Evolutionary conservation across 2,797 vertebrate genomes (phyloP).

Genomic region (Platyrinchus mystaceus): DNA sequence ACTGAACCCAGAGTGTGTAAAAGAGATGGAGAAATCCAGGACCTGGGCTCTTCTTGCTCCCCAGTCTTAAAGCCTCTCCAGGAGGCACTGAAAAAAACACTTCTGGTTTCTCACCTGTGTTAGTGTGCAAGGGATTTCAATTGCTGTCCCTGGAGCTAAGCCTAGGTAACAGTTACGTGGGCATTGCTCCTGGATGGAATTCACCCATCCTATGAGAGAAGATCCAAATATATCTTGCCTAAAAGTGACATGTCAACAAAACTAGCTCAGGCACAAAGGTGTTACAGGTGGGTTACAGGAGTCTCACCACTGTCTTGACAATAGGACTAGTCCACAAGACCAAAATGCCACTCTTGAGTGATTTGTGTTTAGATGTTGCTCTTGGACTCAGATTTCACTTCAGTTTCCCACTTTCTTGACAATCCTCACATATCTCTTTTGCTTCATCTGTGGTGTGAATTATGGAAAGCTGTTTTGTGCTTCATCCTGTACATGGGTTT

Average conservation of each 20-base stretch:
- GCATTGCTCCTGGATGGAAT: neutral
- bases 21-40: neutral
- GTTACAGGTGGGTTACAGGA: neutral
- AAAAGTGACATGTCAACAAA: neutral
- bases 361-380: neutral
- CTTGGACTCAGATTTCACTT: neutral
- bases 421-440: neutral
- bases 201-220: neutral
- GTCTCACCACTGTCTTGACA: neutral
- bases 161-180: rapidly evolving
- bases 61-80: neutral
- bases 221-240: neutral
- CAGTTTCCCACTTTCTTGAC: neutral
- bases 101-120: neutral
- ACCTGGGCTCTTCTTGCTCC: neutral
- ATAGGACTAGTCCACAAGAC: neutral
- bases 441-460: neutral
- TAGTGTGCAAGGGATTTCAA: neutral
- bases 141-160: neutral
- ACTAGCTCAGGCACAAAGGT: neutral
- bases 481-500: neutral
- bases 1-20: neutral
- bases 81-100: neutral
- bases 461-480: neutral
- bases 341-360: neutral